A percentile compares a stretch with the other conserved stretches of the same genome.
phyloP scores from a whole-genome alignment of 2,888 invertebrate species.

The Frankliniella fusca region DNA sequence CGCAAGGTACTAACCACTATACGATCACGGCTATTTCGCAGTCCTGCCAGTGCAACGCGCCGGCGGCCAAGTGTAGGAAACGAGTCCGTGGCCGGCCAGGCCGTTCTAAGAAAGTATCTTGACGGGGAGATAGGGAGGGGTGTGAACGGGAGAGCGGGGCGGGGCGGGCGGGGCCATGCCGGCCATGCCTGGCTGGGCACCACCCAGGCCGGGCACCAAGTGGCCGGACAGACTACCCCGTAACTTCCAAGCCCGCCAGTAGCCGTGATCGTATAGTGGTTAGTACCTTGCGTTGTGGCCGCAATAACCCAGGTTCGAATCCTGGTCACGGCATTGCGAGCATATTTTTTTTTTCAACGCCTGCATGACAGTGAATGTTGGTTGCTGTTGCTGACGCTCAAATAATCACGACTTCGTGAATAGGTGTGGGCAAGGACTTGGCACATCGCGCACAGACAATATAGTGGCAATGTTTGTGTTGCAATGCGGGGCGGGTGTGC shows the following conservation, averaged over 20 bases:
- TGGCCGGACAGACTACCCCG: too few relatives aligned
- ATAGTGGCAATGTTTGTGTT: too few relatives aligned
- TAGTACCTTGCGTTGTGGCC: too few relatives aligned
- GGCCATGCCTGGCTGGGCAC: not conserved
- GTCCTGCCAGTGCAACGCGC: not conserved
- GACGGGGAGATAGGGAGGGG: not conserved
- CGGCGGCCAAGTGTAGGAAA: not conserved
- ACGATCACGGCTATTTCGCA: slow-evolving; percentile 59
- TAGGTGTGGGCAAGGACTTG: not conserved
- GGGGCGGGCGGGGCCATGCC: not conserved
- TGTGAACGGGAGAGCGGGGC: too few relatives aligned
- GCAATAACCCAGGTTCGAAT: too few relatives aligned
- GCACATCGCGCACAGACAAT: too few relatives aligned
- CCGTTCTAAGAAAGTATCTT: not conserved
- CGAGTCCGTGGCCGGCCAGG: not conserved
- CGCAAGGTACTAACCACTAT: slow-evolving; percentile 72
- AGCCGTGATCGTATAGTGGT: not conserved
- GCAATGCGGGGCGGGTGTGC: too few relatives aligned
- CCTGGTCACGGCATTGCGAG: not conserved
- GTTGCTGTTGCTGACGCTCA: too few relatives aligned
- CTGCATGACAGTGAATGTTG: too few relatives aligned
- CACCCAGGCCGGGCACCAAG: not conserved
- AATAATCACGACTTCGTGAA: too few relatives aligned
- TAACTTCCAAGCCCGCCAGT: too few relatives aligned
- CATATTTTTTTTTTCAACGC: too few relatives aligned